Base-by-base conservation (phyloP, 2,113 vertebrate species). In the Triplophysa rosa region DNA sequence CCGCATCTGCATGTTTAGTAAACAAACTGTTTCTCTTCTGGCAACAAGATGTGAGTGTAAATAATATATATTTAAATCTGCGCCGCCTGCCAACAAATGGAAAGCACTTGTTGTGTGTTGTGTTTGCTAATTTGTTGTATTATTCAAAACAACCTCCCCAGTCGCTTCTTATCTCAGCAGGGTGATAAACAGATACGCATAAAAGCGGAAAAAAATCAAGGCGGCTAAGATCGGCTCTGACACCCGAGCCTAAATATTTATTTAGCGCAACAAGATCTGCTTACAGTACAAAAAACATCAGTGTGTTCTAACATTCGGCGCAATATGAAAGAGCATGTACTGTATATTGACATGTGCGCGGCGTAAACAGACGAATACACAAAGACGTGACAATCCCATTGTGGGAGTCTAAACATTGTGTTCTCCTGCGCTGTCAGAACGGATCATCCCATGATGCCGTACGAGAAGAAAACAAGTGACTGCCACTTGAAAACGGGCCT, bases 31-130 rank as follows among this genome's bases (percentile, higher is more conserved):
- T 92, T 90, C 87, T 90, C 86, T 87, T 88, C 79, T 77, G 82
- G 86, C 87, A 87, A 90, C 92, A 92, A 89, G 86, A 89, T 90
- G 91, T 92, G 90, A 90, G 83, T 86, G 88, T 93, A 88, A 92
- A 93, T 93, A 93, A 93, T 93, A 91, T 84, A 93, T 93, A 90
- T 90, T 90, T 61, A 90, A 88, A 90, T 87, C 62, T 67, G 86
- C 47, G 85, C 87, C 81, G 17, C 81, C 56, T 83, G 83, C 87
- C 82, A 82, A 24, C 81, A 69, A 65, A 83, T 82, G 72, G 77
- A 76, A 85, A 87, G 80, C 85, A 64, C n/a, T 19, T 33, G 86
- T 86, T 66, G 62, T 77, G 62, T 33, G 86, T 86, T 66, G 62
- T 77, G 62, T 77, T 77, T 77, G 62, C 74, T 77, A 85, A 90